Conservation (phyloP, 2,113 vertebrate genomes). For the Furnarius figulus region DNA sequence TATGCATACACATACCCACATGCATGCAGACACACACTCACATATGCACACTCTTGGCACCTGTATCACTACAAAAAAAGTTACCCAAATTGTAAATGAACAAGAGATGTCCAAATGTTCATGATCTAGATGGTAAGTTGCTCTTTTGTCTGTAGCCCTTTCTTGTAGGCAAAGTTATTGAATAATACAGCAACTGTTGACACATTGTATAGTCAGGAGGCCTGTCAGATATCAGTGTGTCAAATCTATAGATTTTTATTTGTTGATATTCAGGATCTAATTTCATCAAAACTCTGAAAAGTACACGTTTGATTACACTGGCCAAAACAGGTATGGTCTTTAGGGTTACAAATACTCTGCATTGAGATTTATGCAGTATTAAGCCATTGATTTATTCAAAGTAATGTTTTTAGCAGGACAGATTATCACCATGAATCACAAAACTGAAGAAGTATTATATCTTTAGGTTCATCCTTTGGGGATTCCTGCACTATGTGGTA, state of each 20-base stretch:
- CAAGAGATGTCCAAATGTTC: background rate
- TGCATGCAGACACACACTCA: no score
- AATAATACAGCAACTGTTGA: background rate
- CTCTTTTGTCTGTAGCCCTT: background rate
- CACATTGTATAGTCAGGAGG: background rate
- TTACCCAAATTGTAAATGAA: background rate
- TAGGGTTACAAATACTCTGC: background rate
- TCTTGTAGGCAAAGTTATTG: background rate
- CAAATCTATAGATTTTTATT: background rate
- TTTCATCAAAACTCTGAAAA: slow-evolving; percentile 39
- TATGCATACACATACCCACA: background rate
- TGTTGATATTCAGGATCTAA: background rate
- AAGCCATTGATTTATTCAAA: slow-evolving; percentile 9
- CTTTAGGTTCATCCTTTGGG: background rate
- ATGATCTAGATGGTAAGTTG: background rate
- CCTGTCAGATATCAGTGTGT: background rate
- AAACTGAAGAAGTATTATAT: background rate
- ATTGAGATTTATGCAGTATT: background rate
- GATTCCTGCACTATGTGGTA: background rate
- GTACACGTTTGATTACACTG: background rate
- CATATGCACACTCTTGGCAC: background rate
- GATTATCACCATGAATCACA: slow-evolving; percentile 41
- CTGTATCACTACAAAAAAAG: background rate
- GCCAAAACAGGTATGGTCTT: background rate
- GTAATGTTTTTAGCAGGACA: background rate